Evolutionary conservation across 2,797 vertebrate genomes (phyloP), one percentile per base, ranked within the genome.

Genomic region (Erethizon dorsatum): DNA sequence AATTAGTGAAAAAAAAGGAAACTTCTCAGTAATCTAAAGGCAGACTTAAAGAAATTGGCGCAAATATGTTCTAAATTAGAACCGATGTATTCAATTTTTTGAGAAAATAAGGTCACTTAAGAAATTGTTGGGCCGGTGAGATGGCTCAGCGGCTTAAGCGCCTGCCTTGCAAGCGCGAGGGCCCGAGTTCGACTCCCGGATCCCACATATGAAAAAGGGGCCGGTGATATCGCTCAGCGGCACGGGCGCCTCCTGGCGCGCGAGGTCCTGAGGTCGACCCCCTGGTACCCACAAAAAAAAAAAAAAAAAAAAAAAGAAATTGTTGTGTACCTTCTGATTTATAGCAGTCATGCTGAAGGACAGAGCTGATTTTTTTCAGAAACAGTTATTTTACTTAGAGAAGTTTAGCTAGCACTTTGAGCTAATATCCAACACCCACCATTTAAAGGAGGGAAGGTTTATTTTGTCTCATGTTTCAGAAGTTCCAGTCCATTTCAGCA

Each of bases 31-130:
- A 87, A 65, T 96, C 31, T 96, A 83, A 97, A 94, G 57, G 78
- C 89, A 94, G 75, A 92, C 61, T 69, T 63, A 93, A 90, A 73
- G 41, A 56, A 94, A 94, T 59, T 83, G 88, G 85, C 92, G 75
- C 90, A 95, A 91, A 93, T 97, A 59, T 80, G 61, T 91, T 97
- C 89, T 97, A 92, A 96, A 89, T 94, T 96, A 87, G 80, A 96
- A 90, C 52, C 91, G 45, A 61, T 93, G 61, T 47, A 12, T 94
- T 93, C 61, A 61, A 75, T 71, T 52, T 93, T 85, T 73, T 92
- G 59, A 80, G 77, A 80, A 86, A 91, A 61, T 88, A 59, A 90
- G 26, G 33, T 93, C 56, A 90, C 88, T 94, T 94, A 94, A 92
- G 96, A 97, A 96, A 80, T 87, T n/a, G n/a, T n/a, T n/a, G n/a